Percentiles rank a stretch among this genome's conserved stretches.
These are phyloP conservation scores for Podarcis siculus DNA, from an alignment of 2,797 vertebrate genomes.

Conservation along the genomic window DNA sequence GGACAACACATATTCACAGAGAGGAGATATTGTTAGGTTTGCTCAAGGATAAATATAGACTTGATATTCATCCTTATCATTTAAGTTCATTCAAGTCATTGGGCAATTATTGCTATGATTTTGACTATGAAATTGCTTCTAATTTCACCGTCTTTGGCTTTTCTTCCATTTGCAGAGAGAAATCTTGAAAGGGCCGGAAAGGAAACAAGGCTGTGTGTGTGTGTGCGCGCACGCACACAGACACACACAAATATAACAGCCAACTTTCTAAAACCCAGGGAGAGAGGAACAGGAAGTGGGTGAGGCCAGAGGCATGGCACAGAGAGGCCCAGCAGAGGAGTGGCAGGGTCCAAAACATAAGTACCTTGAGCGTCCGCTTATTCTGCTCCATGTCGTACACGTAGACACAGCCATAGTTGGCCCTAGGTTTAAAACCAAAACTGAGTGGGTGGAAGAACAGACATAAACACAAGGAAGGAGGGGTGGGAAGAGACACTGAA, in stretches of 20 bases:
- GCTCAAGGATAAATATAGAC: neutral
- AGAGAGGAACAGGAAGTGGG: neutral
- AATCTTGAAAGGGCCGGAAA: neutral
- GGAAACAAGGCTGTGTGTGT: neutral
- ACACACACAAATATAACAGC: too few species aligned
- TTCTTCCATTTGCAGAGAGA: neutral
- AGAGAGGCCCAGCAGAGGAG: too few species aligned
- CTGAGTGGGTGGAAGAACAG: neutral
- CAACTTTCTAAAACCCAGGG: neutral
- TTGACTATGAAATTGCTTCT: neutral
- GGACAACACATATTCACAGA: neutral
- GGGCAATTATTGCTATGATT: neutral
- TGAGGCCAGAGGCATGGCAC: neutral
- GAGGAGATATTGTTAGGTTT: neutral
- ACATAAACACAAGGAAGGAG: neutral
- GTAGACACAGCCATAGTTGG: constrained; percentile 94
- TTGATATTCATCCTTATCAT: neutral
- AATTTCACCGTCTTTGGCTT: neutral
- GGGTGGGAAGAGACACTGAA: neutral
- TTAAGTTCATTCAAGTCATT: neutral
- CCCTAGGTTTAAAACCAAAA: constrained; percentile 69
- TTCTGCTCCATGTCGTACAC: constrained; percentile 92
- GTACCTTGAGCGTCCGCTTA: constrained; percentile 88
- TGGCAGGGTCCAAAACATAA: neutral
- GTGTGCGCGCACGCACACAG: too few species aligned